Conservation (phyloP, 2,113 vertebrate genomes). For the Typhlomys cinereus region DNA sequence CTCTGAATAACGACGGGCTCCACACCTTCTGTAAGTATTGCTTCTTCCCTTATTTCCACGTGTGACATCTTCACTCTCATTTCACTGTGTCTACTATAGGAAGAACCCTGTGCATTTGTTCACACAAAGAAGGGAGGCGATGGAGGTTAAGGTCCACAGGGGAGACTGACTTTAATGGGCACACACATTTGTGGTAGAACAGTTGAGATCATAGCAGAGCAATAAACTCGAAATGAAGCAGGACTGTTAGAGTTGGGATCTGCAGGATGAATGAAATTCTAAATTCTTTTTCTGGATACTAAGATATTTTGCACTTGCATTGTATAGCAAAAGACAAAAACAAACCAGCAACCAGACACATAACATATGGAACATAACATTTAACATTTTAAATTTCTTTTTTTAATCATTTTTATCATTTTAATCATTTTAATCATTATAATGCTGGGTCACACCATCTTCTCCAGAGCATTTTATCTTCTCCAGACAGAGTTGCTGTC, state of each 20-base stretch:
- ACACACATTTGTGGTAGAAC: not conserved
- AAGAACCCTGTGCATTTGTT: not conserved
- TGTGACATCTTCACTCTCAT: not conserved
- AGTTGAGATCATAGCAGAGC: not conserved
- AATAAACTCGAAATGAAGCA: rapidly evolving
- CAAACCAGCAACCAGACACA: not conserved
- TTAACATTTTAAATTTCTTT: not conserved
- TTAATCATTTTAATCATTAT: not conserved
- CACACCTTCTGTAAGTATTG: rapidly evolving
- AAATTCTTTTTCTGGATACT: not conserved
- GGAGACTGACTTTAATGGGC: not conserved
- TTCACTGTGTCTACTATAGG: not conserved
- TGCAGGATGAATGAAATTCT: not conserved
- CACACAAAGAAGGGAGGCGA: not conserved
- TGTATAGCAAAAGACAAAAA: not conserved
- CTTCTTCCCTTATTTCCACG: not conserved
- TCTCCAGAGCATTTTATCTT: not conserved
- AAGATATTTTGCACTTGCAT: not conserved
- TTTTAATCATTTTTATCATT: not conserved
- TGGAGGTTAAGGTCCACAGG: not conserved
- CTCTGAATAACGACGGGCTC: not conserved
- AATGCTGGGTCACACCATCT: not conserved
- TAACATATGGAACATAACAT: not conserved
- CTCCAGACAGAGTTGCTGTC: not conserved
- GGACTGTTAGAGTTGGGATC: too few species aligned